A percentile compares a stretch with the other conserved stretches of the same genome.
Evolutionary conservation across 2,888 invertebrate species (phyloP).

Genomic region (Heliconius ismenius): DNA sequence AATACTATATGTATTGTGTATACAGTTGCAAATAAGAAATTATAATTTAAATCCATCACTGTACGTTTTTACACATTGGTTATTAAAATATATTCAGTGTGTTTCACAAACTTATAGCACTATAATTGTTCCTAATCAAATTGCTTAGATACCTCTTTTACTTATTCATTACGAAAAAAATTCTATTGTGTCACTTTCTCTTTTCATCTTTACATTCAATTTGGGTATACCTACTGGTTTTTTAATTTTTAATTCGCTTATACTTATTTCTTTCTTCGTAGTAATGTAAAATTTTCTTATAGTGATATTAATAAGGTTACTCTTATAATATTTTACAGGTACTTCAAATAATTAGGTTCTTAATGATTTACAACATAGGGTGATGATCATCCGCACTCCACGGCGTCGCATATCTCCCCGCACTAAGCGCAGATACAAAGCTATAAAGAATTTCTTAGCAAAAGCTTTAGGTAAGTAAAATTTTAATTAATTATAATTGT

Average conservation of each 20-base stretch:
- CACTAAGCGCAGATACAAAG: conserved; percentile 65
- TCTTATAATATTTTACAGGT: background rate
- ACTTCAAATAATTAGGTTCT: background rate
- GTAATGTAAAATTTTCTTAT: too few species aligned
- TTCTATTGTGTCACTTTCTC: background rate
- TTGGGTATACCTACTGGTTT: background rate
- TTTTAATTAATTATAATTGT: too few species aligned
- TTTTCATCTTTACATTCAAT: background rate
- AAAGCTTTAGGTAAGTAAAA: conserved; percentile 61
- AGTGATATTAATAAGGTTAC: background rate
- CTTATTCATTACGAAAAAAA: background rate
- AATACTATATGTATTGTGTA: conserved; percentile 32
- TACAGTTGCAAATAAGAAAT: background rate
- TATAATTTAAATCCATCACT: background rate
- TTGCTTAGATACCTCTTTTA: too few species aligned
- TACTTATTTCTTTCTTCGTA: too few species aligned
- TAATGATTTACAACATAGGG: conserved; percentile 41
- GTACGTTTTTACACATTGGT: background rate
- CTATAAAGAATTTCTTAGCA: conserved; percentile 67
- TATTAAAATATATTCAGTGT: background rate
- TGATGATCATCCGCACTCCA: conserved; percentile 69
- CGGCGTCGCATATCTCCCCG: conserved; percentile 73
- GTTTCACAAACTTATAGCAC: background rate
- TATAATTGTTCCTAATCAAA: too few species aligned
- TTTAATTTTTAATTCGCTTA: too few species aligned